phyloP scores from a whole-genome alignment of 1,140 invertebrate genomes.

The Anastatus disparis region DNA sequence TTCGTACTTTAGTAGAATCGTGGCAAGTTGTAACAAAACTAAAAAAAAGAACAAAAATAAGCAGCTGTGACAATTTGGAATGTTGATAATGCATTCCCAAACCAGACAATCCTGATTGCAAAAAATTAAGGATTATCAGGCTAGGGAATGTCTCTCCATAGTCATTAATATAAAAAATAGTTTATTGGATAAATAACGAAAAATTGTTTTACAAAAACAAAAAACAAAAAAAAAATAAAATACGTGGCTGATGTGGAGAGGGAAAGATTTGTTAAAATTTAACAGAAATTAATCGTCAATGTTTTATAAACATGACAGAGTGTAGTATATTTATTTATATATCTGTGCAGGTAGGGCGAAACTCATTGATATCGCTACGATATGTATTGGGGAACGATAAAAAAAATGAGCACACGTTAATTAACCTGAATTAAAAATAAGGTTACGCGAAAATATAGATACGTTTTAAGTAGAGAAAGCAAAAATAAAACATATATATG shows the following conservation, averaged over 20 bases:
- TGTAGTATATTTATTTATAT: conserved; percentile 65
- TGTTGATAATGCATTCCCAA: conserved; percentile 26
- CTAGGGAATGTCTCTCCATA: conserved; percentile 21
- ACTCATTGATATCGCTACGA: conserved; percentile 38
- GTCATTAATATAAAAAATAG: conserved; percentile 40
- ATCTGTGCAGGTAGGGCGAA: conserved; percentile 56
- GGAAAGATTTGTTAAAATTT: conserved; percentile 65
- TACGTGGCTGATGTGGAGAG: conserved; percentile 32
- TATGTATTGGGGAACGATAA: conserved; percentile 34
- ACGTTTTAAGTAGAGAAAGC: conserved; percentile 48
- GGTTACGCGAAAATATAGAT: conserved; percentile 49
- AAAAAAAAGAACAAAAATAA: conserved; percentile 17
- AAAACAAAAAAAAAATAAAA: too few species aligned
- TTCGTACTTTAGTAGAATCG: conserved; percentile 22
- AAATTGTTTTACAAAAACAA: conserved; percentile 57
- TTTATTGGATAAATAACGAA: conserved; percentile 39
- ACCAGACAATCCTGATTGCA: background rate
- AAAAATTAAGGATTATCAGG: background rate
- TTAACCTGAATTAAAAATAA: conserved; percentile 48
- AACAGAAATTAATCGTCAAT: conserved; percentile 64
- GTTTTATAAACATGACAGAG: conserved; percentile 67
- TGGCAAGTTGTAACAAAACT: background rate
- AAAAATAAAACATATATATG: conserved; percentile 38
- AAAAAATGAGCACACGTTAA: conserved; percentile 47
- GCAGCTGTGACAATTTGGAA: conserved; percentile 28